phyloP scores from a whole-genome alignment of 2,888 invertebrate species.

The Acleris laterana region DNA sequence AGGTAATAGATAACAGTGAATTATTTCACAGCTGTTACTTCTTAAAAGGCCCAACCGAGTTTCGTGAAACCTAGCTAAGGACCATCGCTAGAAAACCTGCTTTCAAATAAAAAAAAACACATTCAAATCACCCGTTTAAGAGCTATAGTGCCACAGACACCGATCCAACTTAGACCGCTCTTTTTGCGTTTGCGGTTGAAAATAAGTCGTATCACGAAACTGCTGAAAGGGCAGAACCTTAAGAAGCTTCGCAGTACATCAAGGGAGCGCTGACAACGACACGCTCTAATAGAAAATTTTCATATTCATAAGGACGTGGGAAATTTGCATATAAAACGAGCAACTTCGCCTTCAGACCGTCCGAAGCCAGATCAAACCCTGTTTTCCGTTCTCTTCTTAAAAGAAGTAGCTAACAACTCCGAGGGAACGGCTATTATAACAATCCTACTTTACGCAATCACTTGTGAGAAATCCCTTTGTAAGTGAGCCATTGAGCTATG shows the following conservation, averaged over 20 bases:
- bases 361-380: constrained; percentile 64
- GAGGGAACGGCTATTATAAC: constrained; percentile 14
- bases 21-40: too few species aligned
- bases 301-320: constrained; percentile 83
- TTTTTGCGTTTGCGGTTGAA: background rate
- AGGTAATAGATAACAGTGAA: too few species aligned
- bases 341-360: constrained; percentile 64
- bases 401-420: constrained; percentile 58
- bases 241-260: constrained; percentile 64
- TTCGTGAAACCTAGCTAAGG: too few species aligned
- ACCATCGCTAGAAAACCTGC: too few species aligned
- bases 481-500: constrained; percentile 24
- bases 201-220: constrained; percentile 50
- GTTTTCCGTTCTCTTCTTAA: constrained; percentile 71
- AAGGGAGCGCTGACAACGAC: constrained; percentile 79
- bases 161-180: too few species aligned
- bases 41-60: too few species aligned
- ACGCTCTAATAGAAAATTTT: constrained; percentile 84
- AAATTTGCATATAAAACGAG: constrained; percentile 84
- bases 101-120: too few species aligned
- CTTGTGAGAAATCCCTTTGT: constrained; percentile 18
- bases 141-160: too few species aligned
- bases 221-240: constrained; percentile 63
- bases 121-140: too few species aligned
- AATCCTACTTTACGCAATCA: constrained; percentile 21